These are phyloP conservation scores for Dioctria rufipes DNA, from an alignment of 2,888 invertebrate species.

Conservation along the genomic window DNA sequence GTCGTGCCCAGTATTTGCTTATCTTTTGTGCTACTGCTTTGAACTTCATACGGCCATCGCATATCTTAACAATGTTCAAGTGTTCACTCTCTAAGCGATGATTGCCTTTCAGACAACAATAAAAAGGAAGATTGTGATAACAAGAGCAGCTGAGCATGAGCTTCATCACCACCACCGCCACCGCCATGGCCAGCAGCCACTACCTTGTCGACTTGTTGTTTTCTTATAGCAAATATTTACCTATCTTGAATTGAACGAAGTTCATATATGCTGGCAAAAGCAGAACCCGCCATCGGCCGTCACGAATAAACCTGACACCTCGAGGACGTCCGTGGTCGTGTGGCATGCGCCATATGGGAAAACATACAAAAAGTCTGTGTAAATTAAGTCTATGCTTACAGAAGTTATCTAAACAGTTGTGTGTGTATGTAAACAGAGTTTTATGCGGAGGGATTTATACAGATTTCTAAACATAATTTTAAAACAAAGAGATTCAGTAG, in stretches of 20 bases:
- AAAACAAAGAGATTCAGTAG: background rate
- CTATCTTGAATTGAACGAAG: conserved; percentile 29
- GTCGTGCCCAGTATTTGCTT: background rate
- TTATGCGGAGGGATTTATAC: background rate
- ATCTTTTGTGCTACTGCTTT: conserved; percentile 14
- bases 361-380: background rate
- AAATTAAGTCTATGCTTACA: background rate
- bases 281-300: background rate
- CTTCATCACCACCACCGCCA: too few relatives aligned
- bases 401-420: background rate
- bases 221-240: conserved; percentile 39
- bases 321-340: conserved; percentile 34
- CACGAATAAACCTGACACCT: conserved; percentile 39
- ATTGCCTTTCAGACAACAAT: conserved; percentile 30
- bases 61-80: conserved; percentile 14
- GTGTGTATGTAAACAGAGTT: background rate
- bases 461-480: background rate
- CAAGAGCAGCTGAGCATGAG: background rate
- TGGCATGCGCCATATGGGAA: background rate
- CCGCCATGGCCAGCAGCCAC: background rate
- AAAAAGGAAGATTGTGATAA: conserved; percentile 41
- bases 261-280: conserved; percentile 22
- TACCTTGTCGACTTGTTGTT: conserved; percentile 2
- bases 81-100: conserved; percentile 1
- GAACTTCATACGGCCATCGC: conserved; percentile 19